Evolutionary conservation across 2,888 invertebrate genomes (phyloP).

Genomic region (Drosophila paranaensis): DNA sequence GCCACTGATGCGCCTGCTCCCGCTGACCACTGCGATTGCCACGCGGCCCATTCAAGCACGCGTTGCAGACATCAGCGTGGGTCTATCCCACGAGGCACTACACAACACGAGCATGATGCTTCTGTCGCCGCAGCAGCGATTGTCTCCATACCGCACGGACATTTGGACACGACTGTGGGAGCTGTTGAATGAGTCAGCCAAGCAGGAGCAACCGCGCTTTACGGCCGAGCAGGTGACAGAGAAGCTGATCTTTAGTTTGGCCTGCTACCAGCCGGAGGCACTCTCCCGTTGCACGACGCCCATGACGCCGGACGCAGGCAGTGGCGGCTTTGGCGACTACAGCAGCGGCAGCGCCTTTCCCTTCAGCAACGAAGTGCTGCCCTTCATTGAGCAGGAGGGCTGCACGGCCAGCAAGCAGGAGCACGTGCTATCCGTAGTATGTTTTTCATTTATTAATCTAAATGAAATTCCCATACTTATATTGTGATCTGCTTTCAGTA

Average conservation of each 20-base stretch:
- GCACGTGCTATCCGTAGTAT: constrained; percentile 93
- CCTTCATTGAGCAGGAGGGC: constrained; percentile 92
- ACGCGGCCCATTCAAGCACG: constrained; percentile 84
- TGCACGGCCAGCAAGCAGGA: constrained; percentile 95
- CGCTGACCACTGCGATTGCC: constrained; percentile 87
- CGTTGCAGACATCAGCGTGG: constrained; percentile 86
- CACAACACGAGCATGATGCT: constrained; percentile 94
- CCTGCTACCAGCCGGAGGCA: constrained; percentile 94
- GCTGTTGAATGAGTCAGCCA: constrained; percentile 87
- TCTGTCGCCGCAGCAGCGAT: constrained; percentile 92
- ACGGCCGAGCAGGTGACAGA: constrained; percentile 90
- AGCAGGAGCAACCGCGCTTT: constrained; percentile 88
- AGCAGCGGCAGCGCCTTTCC: constrained; percentile 85
- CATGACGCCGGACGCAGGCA: constrained; percentile 88
- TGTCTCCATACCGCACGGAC: constrained; percentile 92
- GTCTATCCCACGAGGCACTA: constrained; percentile 90
- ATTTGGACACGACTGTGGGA: constrained; percentile 94
- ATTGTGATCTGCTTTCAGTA: constrained; percentile 86
- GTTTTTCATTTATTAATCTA: constrained; percentile 41
- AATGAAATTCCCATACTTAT: neutral
- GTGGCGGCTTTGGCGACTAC: constrained; percentile 85
- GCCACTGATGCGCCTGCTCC: constrained; percentile 89
- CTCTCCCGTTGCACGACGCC: constrained; percentile 94
- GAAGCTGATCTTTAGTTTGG: constrained; percentile 91
- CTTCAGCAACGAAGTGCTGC: constrained; percentile 87